phyloP scores from a whole-genome alignment of 2,888 invertebrate genomes.

The Leucoma salicis region DNA sequence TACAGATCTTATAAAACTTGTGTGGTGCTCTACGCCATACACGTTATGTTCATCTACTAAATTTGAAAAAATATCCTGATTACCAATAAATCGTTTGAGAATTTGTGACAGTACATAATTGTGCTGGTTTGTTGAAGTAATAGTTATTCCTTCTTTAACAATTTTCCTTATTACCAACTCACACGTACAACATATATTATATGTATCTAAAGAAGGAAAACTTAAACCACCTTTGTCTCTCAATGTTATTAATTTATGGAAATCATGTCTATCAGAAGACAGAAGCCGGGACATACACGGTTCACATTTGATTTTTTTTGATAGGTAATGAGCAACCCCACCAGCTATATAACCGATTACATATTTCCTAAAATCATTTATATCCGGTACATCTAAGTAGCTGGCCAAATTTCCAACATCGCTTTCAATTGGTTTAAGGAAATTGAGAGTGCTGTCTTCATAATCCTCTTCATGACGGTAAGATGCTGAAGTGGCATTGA shows the following conservation, averaged over 20 bases:
- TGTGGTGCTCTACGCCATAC: not conserved
- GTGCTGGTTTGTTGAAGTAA: not conserved
- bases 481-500: not conserved
- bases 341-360: conserved; percentile 9
- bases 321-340: not conserved
- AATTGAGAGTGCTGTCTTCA: conserved; percentile 9
- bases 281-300: not conserved
- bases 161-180: not conserved
- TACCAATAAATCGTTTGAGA: conserved; percentile 1
- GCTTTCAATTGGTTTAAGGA: conserved; percentile 12
- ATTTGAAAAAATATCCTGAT: not conserved
- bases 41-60: not conserved
- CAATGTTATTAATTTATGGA: conserved; percentile 1
- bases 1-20: not conserved
- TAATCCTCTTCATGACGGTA: conserved; percentile 8
- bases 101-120: not conserved
- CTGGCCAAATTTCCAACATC: conserved; percentile 16
- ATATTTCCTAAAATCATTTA: not conserved
- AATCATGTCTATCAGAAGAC: not conserved
- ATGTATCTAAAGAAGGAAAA: conserved; percentile 6
- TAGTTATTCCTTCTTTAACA: not conserved
- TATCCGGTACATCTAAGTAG: conserved; percentile 6
- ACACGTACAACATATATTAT: conserved; percentile 2
- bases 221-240: conserved; percentile 3
- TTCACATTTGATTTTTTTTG: conserved; percentile 10